A percentile compares a stretch with the other conserved stretches of the same genome.
phyloP scores from a whole-genome alignment of 2,888 invertebrate genomes.

The Andrena hattorfiana region DNA sequence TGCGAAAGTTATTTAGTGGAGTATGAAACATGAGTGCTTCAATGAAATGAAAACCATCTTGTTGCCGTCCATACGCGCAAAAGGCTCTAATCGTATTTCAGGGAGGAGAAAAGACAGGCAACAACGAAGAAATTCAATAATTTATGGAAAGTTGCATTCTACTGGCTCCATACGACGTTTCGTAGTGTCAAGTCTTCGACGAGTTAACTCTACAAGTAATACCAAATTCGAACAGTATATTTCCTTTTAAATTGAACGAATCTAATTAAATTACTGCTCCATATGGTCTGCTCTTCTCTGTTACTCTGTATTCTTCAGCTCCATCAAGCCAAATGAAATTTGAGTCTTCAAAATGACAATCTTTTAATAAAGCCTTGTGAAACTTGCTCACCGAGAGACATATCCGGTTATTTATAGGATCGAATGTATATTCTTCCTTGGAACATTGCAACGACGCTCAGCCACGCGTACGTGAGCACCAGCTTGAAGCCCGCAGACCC shows the following conservation, averaged over 20 bases:
- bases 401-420: slow-evolving; percentile 9
- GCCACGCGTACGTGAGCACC: slow-evolving; percentile 23
- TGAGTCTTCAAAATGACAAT: not conserved
- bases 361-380: not conserved
- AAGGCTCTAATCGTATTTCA: no score
- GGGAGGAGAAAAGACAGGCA: no score
- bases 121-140: no score
- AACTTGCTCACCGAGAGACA: not conserved
- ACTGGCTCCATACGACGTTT: no score
- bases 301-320: not conserved
- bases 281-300: not conserved
- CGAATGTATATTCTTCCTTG: not conserved
- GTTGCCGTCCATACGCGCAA: no score
- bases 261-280: not conserved
- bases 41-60: no score
- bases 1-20: no score
- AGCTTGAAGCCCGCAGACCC: slow-evolving; percentile 15
- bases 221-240: not conserved
- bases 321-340: not conserved
- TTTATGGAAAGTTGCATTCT: no score
- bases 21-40: no score
- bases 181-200: no score
- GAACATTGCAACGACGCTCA: slow-evolving; percentile 1
- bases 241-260: not conserved
- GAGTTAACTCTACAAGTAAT: no score